Evolutionary conservation across 2,797 vertebrate species (phyloP), one percentile per base, ranked within the genome.

Genomic region (Sphenodon punctatus): DNA sequence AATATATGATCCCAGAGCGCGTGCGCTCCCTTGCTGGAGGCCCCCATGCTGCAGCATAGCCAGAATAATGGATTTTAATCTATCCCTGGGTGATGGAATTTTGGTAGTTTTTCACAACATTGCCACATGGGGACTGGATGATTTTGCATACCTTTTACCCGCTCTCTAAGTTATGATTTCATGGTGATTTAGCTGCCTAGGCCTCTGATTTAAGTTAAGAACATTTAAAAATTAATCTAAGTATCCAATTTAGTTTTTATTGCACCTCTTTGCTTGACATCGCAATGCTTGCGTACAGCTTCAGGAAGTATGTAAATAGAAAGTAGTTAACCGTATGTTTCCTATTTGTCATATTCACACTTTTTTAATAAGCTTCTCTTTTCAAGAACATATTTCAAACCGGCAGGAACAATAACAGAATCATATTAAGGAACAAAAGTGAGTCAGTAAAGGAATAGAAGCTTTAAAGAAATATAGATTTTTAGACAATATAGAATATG

Each of bases 401-500:
- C 42, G 63, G 23, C 43, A 61, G 14, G 42, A 23, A 43, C 23
- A 36, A 4, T 19, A 36, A 30, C 27, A 7, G 56, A 78, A 81
- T 5, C 38, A 6, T 45, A 17, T n/a, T 53, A 70, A 17, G 41
- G 43, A 42, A 63, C 66, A 82, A 80, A 59, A 53, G 25, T 14
- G 56, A 76, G 70, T 43, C 38, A 79, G 23, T 36, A 19, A 67
- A 71, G 38, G 85, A 4, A 32, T 77, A 75, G 69, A 55, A 53
- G 7, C 59, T 80, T 84, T 69, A 58, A 75, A 45, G 75, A 61
- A 80, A n/a, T 71, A 30, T 74, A 43, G 56, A 69, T 89, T 75
- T 89, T 70, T 91, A 82, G 87, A 51, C 49, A 36, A n/a, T 60
- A 46, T 27, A 38, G 39, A 27, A 23, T 34, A 34, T 65, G 12